These are phyloP conservation scores for Dusona sp. DNA, from an alignment of 2,888 invertebrate species.

Conservation along the genomic window DNA sequence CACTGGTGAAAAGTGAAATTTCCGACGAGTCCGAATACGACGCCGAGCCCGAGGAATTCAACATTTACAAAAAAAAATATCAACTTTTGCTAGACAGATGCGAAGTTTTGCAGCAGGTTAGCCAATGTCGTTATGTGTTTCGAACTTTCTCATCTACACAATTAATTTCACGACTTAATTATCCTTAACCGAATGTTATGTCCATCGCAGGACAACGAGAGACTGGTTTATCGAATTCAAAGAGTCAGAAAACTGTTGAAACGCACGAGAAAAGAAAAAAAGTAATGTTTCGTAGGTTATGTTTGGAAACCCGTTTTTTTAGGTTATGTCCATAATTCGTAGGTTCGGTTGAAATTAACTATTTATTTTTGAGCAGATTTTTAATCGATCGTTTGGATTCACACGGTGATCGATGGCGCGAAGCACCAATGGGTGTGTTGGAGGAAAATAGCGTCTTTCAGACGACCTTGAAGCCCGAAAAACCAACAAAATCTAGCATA, in stretches of 20 bases:
- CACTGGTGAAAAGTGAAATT: conserved; percentile 79
- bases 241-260: conserved; percentile 90
- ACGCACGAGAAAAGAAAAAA: conserved; percentile 89
- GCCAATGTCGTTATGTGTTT: conserved; percentile 7
- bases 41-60: conserved; percentile 87
- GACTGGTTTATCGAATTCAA: conserved; percentile 89
- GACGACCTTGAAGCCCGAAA: conserved; percentile 80
- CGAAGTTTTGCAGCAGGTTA: conserved; percentile 89
- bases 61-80: conserved; percentile 91
- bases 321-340: conserved; percentile 73
- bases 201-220: conserved; percentile 88
- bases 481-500: conserved; percentile 75
- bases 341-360: background rate
- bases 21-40: conserved; percentile 88
- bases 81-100: conserved; percentile 90
- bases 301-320: conserved; percentile 40
- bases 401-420: conserved; percentile 90
- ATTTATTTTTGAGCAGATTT: conserved; percentile 83
- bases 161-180: background rate
- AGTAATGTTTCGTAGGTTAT: conserved; percentile 79
- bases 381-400: conserved; percentile 89
- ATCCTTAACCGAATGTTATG: conserved; percentile 1
- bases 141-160: background rate
- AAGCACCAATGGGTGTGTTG: conserved; percentile 87
- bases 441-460: conserved; percentile 83